Conservation (phyloP, 2,113 vertebrate species). For the Leiothrix lutea region DNA sequence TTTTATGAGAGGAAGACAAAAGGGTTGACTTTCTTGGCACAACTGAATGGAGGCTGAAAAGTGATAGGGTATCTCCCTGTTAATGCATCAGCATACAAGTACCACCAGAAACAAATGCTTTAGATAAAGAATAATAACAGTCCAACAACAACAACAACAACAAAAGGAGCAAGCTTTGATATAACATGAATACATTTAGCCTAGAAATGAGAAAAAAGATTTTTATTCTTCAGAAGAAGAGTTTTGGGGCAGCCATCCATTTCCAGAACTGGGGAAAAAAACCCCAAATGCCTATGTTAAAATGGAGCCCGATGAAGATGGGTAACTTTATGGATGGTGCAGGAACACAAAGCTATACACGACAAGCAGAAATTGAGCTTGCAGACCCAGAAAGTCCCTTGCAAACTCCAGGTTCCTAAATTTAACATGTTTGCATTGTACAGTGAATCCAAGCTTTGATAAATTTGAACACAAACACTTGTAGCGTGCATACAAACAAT, state of each 20-base stretch:
- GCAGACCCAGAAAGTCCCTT: neutral
- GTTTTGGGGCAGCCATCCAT: neutral
- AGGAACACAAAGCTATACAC: fast-evolving
- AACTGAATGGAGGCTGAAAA: neutral
- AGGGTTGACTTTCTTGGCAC: neutral
- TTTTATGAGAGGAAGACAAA: neutral
- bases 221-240: neutral
- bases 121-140: neutral
- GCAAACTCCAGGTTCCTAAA: neutral
- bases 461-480: neutral
- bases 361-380: neutral
- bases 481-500: neutral
- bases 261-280: neutral
- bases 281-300: neutral
- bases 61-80: neutral
- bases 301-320: neutral
- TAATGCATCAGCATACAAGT: neutral
- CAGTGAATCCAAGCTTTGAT: neutral
- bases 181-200: neutral
- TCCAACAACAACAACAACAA: neutral
- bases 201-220: neutral
- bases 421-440: neutral
- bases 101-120: neutral
- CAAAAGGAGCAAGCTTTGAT: neutral
- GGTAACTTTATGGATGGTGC: neutral